Base-by-base conservation (phyloP, 2,888 invertebrate genomes). In the Dryadula phaetusa region DNA sequence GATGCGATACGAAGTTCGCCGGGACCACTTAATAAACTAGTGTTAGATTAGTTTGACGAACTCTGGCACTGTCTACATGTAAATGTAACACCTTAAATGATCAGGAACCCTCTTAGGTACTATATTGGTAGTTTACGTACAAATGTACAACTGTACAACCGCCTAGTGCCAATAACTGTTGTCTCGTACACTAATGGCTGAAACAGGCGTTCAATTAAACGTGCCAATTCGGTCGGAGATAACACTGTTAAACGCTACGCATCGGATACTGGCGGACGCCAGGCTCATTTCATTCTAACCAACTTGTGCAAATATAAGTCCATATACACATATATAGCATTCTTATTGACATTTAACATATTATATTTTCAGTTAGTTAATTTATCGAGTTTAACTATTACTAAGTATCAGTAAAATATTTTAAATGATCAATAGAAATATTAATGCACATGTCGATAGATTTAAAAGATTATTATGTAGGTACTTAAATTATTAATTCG, bases 131-230 rank as follows among this genome's bases (percentile, higher is more conserved):
- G 64, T 63, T 63, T 58, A 64, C 65, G 66, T 64, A 71, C 69
- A 69, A 65, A 67, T 69, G 71, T 74, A 72, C 73, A 76, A 79
- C 77, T 75, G 75, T 65, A 74, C 74, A 77, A 64, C 64, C 70
- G 62, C 62, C 78, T 77, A 77, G 80, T 84, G 84, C 82, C 85
- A 86, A 86, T 89, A 86, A 85, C 85, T 84, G 85, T 85, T 86
- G 85, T 86, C 82, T 85, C 81, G 82, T 79, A 75, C 80, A 79
- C 79, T 87, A 88, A 88, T 88, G 84, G 85, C 79, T 84, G 84
- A 82, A 86, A 85, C 85, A 82, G 84, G 84, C 84, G 85, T 89
- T 86, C 86, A 88, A 91, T 90, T 90, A 87, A 87, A 86, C 84
- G 80, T 84, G 80, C 83, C 85, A 86, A 88, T 87, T 87, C 83